Base-by-base conservation (phyloP, 2,113 vertebrate genomes). In the Phrynocephalus versicolor region DNA sequence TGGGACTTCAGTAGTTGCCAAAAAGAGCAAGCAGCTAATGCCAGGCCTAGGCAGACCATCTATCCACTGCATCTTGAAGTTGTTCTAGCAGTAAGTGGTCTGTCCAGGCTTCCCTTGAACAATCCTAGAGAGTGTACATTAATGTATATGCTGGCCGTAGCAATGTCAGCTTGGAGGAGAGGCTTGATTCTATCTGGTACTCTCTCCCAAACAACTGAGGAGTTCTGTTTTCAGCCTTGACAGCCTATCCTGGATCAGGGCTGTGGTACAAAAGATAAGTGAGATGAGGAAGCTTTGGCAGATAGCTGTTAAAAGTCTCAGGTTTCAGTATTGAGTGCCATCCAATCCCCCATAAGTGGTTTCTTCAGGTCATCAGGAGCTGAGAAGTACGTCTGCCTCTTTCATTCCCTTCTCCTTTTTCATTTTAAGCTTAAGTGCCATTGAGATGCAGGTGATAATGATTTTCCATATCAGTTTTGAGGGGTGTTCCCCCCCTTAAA, bases 361-460 rank as follows among this genome's bases (percentile, higher is more conserved):
- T 91, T 82, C 71, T 91, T 89, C 79, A 88, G 83, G 88, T 91
- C 86, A 92, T 74, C 76, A 77, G 70, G 87, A 82, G 65, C 79
- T 85, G 88, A 89, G 67, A 91, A 93, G 90, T 71, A 85, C 73
- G 88, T 58, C 84, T 91, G 83, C 84, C 64, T 67, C 23, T 90
- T 78, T 82, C 82, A 71, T 80, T 64, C 37, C 79, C 14, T 82
- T 64, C 85, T 90, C 55, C 86, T 41, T 82, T 91, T 87, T 90
- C 87, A 85, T 77, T 80, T 67, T 86, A 78, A 86, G 23, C 70
- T 85, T 87, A 86, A 88, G 83, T 33, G 65, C 74, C 89, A 90
- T 89, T 83, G 45, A 92, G 85, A 69, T 75, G 25, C 80, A 91
- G 78, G 60, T 58, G 79, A 51, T 0, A 15, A 82, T 73, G 64